Conservation (phyloP, 2,888 invertebrate genomes). For the Pterobdella sp. region DNA sequence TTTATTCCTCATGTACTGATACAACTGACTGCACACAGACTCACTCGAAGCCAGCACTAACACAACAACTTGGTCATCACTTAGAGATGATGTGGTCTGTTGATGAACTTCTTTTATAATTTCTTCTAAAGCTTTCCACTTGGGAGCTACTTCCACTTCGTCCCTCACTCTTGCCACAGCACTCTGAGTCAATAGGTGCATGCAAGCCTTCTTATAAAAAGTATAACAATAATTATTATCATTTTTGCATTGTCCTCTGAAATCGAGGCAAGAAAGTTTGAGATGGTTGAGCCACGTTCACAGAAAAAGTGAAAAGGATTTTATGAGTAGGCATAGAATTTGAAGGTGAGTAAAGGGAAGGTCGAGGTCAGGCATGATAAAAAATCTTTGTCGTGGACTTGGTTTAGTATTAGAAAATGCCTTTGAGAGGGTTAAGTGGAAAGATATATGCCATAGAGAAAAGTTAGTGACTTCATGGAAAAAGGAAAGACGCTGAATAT, state of each 20-base stretch:
- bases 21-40: not conserved
- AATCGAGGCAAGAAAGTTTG: not conserved
- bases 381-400: too few species aligned
- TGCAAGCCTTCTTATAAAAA: too few species aligned
- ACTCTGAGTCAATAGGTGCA: not conserved
- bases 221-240: not conserved
- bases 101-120: slow-evolving; percentile 74
- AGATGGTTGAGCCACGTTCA: not conserved
- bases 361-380: too few species aligned
- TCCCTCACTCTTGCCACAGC: slow-evolving; percentile 27
- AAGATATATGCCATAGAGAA: too few species aligned
- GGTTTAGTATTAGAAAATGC: too few species aligned
- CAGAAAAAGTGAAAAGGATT: too few species aligned
- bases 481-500: too few species aligned
- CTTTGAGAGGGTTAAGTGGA: too few species aligned
- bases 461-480: too few species aligned
- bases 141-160: slow-evolving; percentile 73
- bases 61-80: not conserved
- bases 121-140: slow-evolving; percentile 77
- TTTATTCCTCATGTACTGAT: not conserved
- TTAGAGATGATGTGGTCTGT: slow-evolving; percentile 50
- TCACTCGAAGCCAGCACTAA: not conserved
- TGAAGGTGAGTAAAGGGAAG: too few species aligned
- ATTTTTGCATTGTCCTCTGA: not conserved
- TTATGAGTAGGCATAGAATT: too few species aligned